phyloP scores from a whole-genome alignment of 2,888 invertebrate species.

The Lycocerus yunnanus region DNA sequence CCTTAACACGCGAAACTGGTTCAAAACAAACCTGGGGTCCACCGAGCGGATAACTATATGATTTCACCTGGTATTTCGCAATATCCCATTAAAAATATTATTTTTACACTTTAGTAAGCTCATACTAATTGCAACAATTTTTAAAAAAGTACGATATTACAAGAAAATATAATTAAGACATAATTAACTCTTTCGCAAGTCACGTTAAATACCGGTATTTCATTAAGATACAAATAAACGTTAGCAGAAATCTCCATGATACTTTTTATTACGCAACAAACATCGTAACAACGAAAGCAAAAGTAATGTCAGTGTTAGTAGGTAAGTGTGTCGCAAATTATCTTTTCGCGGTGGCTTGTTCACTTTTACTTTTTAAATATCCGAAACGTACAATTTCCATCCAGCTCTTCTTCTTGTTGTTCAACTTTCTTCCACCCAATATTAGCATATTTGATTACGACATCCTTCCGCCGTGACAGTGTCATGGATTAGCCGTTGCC shows the following conservation, averaged over 20 bases:
- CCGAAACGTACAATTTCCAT: not conserved
- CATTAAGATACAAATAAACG: constrained; percentile 2
- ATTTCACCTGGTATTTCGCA: not conserved
- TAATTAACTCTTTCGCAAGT: constrained; percentile 13
- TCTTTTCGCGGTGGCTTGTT: not conserved
- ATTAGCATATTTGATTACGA: no score
- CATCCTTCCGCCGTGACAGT: no score
- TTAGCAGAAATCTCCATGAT: constrained; percentile 10
- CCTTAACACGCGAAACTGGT: not conserved
- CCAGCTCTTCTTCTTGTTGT: no score
- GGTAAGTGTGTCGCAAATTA: constrained; percentile 15
- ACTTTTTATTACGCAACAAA: constrained; percentile 8
- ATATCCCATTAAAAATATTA: not conserved
- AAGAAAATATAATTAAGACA: constrained; percentile 8
- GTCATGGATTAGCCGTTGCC: no score
- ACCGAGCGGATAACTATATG: not conserved
- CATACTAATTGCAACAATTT: not conserved
- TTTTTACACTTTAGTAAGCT: not conserved
- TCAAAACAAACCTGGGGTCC: not conserved
- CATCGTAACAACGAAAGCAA: constrained; percentile 19
- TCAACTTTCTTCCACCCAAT: not conserved
- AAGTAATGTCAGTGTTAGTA: constrained; percentile 20
- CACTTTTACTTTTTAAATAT: not conserved
- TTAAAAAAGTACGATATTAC: constrained; percentile 1
- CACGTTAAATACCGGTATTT: constrained; percentile 10